phyloP scores from a whole-genome alignment of 2,113 vertebrate genomes.

The Gobius niger region DNA sequence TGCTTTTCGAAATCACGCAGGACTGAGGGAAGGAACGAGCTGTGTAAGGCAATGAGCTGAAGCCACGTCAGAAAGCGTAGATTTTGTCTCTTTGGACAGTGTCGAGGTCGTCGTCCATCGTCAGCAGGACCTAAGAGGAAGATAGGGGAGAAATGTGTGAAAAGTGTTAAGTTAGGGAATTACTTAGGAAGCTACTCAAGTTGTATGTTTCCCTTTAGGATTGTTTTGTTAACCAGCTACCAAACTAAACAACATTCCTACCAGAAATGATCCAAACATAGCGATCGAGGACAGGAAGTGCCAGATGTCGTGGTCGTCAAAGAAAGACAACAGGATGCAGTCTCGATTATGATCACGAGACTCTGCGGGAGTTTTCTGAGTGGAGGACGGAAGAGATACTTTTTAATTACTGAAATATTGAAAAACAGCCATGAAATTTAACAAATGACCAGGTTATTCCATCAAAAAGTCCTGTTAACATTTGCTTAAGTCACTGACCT shows the following conservation, averaged over 20 bases:
- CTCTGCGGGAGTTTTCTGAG: constrained; percentile 94
- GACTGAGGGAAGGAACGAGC: constrained; percentile 12
- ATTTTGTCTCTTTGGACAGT: constrained; percentile 93
- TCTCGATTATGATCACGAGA: constrained; percentile 95
- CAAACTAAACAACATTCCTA: constrained; percentile 49
- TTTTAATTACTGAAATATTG: not conserved
- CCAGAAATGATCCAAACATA: constrained; percentile 98
- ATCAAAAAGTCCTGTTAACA: not conserved
- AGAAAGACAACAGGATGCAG: constrained; percentile 93
- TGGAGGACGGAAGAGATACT: not conserved
- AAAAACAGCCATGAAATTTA: too few relatives aligned
- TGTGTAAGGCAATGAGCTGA: constrained; percentile 62
- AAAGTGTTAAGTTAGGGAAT: too few relatives aligned
- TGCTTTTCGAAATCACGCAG: constrained; percentile 35
- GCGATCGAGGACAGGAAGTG: constrained; percentile 98
- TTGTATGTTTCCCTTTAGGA: too few relatives aligned
- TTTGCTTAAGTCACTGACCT: constrained; percentile 77
- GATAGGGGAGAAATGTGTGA: not conserved
- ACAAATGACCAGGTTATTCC: too few relatives aligned
- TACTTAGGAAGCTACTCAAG: too few relatives aligned
- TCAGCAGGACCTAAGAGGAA: constrained; percentile 85
- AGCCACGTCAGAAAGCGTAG: constrained; percentile 82
- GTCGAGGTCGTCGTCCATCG: constrained; percentile 94
- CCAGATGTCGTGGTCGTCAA: constrained; percentile 98
- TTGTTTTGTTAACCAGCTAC: too few relatives aligned